Evolutionary conservation across 2,888 invertebrate genomes (phyloP).

Genomic region (Carterocephalus palaemon): DNA sequence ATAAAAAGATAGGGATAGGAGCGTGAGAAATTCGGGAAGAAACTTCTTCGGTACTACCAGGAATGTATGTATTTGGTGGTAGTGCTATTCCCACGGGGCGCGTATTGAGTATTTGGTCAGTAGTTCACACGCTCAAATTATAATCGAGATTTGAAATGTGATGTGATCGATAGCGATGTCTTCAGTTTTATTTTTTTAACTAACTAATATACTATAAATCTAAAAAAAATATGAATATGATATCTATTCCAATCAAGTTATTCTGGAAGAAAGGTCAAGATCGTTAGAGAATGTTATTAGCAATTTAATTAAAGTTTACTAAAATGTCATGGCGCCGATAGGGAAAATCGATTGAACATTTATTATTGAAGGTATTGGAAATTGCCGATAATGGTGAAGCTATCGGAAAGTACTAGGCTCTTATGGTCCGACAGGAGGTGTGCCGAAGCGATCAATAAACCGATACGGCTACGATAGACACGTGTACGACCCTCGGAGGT

Average conservation of each 20-base stretch:
- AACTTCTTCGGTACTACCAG: slow-evolving; percentile 73
- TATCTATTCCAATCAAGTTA: too few species aligned
- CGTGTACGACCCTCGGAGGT: slow-evolving; percentile 11
- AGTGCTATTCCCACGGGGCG: slow-evolving; percentile 55
- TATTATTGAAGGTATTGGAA: slow-evolving; percentile 52
- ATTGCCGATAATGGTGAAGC: slow-evolving; percentile 71
- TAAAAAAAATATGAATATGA: too few species aligned
- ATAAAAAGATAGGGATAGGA: slow-evolving; percentile 58
- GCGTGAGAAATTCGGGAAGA: slow-evolving; percentile 78
- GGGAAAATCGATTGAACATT: slow-evolving; percentile 4
- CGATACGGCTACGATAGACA: slow-evolving; percentile 23
- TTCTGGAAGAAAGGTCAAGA: too few species aligned
- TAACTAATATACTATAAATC: too few species aligned
- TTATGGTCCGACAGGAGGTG: slow-evolving; percentile 45
- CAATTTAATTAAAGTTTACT: too few species aligned
- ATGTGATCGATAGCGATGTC: too few species aligned
- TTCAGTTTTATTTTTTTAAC: too few species aligned
- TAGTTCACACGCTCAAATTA: slow-evolving; percentile 40
- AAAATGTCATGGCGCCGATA: too few species aligned
- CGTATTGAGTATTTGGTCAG: too few species aligned
- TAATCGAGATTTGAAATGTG: too few species aligned
- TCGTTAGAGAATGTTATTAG: too few species aligned
- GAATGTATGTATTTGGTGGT: slow-evolving; percentile 48
- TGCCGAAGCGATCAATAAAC: slow-evolving; percentile 68
- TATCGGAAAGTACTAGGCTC: slow-evolving; percentile 70